Base-by-base conservation (phyloP, 1,140 invertebrate genomes). In the Lethocerus indicus region DNA sequence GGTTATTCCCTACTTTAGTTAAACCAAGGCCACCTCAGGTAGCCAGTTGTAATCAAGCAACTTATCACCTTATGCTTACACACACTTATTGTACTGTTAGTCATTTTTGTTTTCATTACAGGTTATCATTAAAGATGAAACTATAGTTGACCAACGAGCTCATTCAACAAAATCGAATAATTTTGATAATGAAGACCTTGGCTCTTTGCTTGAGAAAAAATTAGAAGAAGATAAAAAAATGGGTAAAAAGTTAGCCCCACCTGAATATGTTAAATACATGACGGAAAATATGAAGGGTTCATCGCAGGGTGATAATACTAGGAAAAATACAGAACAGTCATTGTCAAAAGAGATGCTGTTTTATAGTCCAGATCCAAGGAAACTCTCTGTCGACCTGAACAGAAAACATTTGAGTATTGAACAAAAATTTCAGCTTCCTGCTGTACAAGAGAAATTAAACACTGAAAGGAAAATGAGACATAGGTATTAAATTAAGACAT, bases 1-100 rank as follows among this genome's bases (percentile, higher is more conserved):
- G 46, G 46, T 24, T 48, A 6, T 48, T 48, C 27, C 46, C 46
- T 1, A 24, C 46, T 2, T 14, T 16, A 35, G 24, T 48, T 9
- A 9, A 9, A 1, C 21, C 28, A n/a, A 35, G 35, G 23, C 13
- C 14, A 5, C 46, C 46, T 23, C 46, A 48, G 18, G 46, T 48
- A 3, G n/a, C 92, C n/a, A n/a, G n/a, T n/a, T n/a, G n/a, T n/a
- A n/a, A n/a, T n/a, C n/a, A n/a, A n/a, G n/a, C n/a, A n/a, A n/a
- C n/a, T n/a, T n/a, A n/a, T n/a, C n/a, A n/a, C n/a, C n/a, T n/a
- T n/a, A n/a, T n/a, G n/a, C n/a, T n/a, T n/a, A n/a, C n/a, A n/a
- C n/a, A n/a, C n/a, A n/a, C n/a, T n/a, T n/a, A n/a, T n/a, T n/a
- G n/a, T n/a, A n/a, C n/a, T n/a, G n/a, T n/a, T 2, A 3, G 35